Base-by-base conservation (phyloP, 2,113 vertebrate species). In the Girardinichthys multiradiatus region DNA sequence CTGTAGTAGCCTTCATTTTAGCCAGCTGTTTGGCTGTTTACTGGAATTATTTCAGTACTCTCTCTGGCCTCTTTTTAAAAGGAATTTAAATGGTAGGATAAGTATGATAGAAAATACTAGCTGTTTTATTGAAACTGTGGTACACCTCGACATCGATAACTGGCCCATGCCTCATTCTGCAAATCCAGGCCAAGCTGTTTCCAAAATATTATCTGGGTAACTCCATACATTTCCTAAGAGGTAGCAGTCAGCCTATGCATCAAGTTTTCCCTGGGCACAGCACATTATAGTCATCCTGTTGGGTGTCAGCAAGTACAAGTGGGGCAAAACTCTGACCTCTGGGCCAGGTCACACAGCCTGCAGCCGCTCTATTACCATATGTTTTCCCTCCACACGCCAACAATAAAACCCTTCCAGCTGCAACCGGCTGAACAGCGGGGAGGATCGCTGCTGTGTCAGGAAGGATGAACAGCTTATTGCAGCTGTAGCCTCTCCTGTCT, bases 381-480 rank as follows among this genome's bases (percentile, higher is more conserved):
- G 65, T 58, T 74, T 59, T 66, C 45, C 48, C 30, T 80, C 42
- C 57, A 51, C 71, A 58, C 19, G 31, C 42, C 51, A 57, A 42
- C 51, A 26, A 39, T 67, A 73, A 51, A 71, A 58, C 27, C 8
- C 63, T 11, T 75, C 66, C 76, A 77, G 81, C 63, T 68, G 69
- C 63, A 83, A 70, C 68, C 70, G 39, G 54, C 27, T 30, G 15
- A 17, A 3, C 27, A 70, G 76, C 75, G 42, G 76, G 74, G 68
- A 67, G 60, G 63, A 73, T 72, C 61, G 67, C 62, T 57, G 57
- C 33, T 19, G 35, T 68, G 77, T 86, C 74, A 77, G 59, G 35
- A 59, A 70, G 66, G 86, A 64, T 74, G 68, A 86, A 74, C 87
- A 83, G 64, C 76, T 78, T 74, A 85, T 82, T 73, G 37, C 75